Percentiles rank a stretch among this genome's conserved stretches.
Conservation (phyloP, 2,888 invertebrate genomes). For the Athripsodes cinereus region DNA sequence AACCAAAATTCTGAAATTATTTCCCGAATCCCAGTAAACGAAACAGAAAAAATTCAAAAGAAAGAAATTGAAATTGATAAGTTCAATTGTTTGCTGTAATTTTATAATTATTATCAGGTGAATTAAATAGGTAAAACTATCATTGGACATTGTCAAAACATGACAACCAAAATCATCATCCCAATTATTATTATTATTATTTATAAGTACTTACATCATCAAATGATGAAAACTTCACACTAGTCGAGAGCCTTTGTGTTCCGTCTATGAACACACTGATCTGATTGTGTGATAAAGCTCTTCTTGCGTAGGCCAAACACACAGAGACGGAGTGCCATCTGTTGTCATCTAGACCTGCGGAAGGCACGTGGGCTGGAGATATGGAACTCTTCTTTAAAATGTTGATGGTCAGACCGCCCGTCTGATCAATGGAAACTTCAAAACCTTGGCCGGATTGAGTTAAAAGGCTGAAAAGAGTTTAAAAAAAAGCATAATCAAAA, state of each 20-base stretch:
- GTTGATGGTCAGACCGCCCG: conserved; percentile 50
- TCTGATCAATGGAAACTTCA: conserved; percentile 52
- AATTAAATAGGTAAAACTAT: too few relatives aligned
- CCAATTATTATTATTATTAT: too few relatives aligned
- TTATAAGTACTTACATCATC: conserved; percentile 43
- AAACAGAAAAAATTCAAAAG: too few relatives aligned
- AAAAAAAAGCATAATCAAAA: too few relatives aligned
- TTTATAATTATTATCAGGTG: too few relatives aligned
- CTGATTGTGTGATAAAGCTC: conserved; percentile 55
- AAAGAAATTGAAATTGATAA: too few relatives aligned
- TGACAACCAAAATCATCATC: too few relatives aligned
- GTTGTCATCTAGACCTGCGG: conserved; percentile 33
- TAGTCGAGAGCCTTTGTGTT: conserved; percentile 45
- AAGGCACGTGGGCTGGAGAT: conserved; percentile 46
- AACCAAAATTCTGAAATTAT: too few relatives aligned
- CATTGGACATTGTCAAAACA: too few relatives aligned
- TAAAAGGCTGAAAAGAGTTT: conserved; percentile 44
- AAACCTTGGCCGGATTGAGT: conserved; percentile 50
- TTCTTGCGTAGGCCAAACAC: conserved; percentile 39
- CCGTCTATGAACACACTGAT: conserved; percentile 55
- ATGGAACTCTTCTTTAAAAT: conserved; percentile 53
- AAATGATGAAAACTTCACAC: conserved; percentile 51
- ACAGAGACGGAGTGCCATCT: conserved; percentile 56
- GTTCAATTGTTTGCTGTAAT: too few relatives aligned
- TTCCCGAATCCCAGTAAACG: too few relatives aligned